Percentiles rank a stretch among this genome's conserved stretches.
phyloP scores from a whole-genome alignment of 2,888 invertebrate genomes.

The Seladonia tumulorum region DNA sequence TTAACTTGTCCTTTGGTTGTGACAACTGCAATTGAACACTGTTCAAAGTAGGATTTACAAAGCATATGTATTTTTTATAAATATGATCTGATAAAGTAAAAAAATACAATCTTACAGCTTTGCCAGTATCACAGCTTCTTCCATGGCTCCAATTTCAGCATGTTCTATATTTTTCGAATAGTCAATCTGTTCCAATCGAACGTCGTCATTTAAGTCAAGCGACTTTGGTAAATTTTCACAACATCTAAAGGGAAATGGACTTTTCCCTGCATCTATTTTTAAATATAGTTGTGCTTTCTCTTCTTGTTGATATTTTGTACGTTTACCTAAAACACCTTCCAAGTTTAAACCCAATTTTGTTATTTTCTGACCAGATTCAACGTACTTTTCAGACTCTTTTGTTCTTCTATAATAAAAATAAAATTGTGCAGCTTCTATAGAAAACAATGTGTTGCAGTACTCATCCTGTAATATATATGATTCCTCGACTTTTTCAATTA shows the following conservation, averaged over 20 bases:
- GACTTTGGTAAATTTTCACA: conserved; percentile 87
- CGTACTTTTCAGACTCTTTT: conserved; percentile 88
- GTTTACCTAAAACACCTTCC: conserved; percentile 92
- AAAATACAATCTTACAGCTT: conserved; percentile 87
- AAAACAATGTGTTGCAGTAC: conserved; percentile 83
- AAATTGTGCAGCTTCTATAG: conserved; percentile 88
- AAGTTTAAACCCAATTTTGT: conserved; percentile 89
- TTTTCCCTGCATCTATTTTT: conserved; percentile 86
- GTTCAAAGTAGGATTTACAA: conserved; percentile 65
- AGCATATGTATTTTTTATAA: conserved; percentile 19
- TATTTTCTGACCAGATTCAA: conserved; percentile 87
- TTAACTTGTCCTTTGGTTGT: conserved; percentile 92
- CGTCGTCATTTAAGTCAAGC: conserved; percentile 93
- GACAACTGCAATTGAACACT: conserved; percentile 90
- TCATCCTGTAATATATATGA: conserved; percentile 59
- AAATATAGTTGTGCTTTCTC: conserved; percentile 93
- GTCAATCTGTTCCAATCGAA: conserved; percentile 91
- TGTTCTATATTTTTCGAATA: conserved; percentile 88
- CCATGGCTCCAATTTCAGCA: conserved; percentile 87
- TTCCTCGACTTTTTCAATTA: conserved; percentile 83
- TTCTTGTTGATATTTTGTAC: conserved; percentile 95
- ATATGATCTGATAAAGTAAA: conserved; percentile 23
- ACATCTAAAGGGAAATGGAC: conserved; percentile 83
- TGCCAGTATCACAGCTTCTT: conserved; percentile 92
- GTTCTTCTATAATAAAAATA: conserved; percentile 91